phyloP scores from a whole-genome alignment of 2,797 vertebrate genomes.

The Crenuchus spilurus region DNA sequence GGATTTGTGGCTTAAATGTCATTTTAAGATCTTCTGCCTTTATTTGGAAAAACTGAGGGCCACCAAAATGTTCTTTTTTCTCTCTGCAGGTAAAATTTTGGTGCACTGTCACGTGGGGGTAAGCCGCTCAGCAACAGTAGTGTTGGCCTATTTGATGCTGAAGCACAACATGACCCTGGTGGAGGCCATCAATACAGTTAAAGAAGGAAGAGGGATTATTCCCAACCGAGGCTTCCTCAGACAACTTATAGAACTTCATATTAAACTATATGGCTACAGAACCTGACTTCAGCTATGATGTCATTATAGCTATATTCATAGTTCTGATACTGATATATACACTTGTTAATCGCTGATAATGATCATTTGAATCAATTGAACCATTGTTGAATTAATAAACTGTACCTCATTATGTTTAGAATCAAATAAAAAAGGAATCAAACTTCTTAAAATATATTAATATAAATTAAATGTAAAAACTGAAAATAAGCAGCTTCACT shows the following conservation, averaged over 20 bases:
- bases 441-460: too few relatives aligned
- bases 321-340: too few relatives aligned
- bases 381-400: too few relatives aligned
- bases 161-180: constrained; percentile 88
- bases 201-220: constrained; percentile 87
- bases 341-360: too few relatives aligned
- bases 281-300: constrained; percentile 45
- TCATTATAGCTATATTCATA: too few relatives aligned
- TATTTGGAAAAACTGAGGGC: not conserved
- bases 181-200: constrained; percentile 92
- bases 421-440: too few relatives aligned
- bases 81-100: constrained; percentile 84
- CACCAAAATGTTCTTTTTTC: not conserved
- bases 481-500: too few relatives aligned
- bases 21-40: too few relatives aligned
- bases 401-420: too few relatives aligned
- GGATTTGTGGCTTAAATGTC: too few relatives aligned
- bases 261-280: constrained; percentile 78
- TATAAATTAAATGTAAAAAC: too few relatives aligned
- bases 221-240: constrained; percentile 91
- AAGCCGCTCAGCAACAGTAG: constrained; percentile 91
- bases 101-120: constrained; percentile 94
- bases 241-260: constrained; percentile 87
- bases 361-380: too few relatives aligned
- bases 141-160: constrained; percentile 94